Base-by-base conservation (phyloP, 2,113 vertebrate genomes). In the Sorex araneus region DNA sequence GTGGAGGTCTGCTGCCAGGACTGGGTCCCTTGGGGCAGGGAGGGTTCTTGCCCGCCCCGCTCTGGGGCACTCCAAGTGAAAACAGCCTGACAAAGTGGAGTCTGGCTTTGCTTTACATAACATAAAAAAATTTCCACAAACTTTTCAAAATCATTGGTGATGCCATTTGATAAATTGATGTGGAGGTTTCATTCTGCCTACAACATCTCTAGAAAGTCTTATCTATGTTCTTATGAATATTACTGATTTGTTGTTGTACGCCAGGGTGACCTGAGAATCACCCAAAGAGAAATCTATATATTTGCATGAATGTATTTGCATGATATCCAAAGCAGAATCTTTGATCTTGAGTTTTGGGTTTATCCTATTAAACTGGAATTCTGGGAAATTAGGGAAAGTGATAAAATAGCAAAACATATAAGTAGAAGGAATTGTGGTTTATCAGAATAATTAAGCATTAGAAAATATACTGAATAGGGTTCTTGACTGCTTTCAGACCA, bases 381-480 rank as follows among this genome's bases (percentile, higher is more conserved):
- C 75, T 83, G 54, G 27, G 81, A 34, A 28, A 80, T 25, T 83
- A 28, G 36, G 21, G 28, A 78, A 28, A 89, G 28, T 63, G 50
- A 67, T 23, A 80, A 45, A 43, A 60, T 71, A 78, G 84, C 15
- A 83, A 76, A 70, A 84, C 21, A 47, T 87, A 32, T 4, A 84
- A 73, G 15, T 25, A 75, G 30, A 12, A 87, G 67, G 80, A 92
- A 80, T 84, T 84, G 6, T 16, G 70, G 92, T 87, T 93, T 79
- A 79, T 69, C 11, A 87, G 47, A 70, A 84, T 90, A 92, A 76
- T 75, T 75, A 36, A 30, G 23, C 27, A 64, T 15, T 76, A 0
- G 40, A 75, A 89, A 45, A 80, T 30, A 64, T 30, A 54, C 36
- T 34, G 9, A 50, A 12, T 50, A 50, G 47, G 47, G 47, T 50